Percentiles rank a stretch among this genome's conserved stretches.
phyloP scores from a whole-genome alignment of 2,797 vertebrate genomes.

The Hoplostethus mediterraneus region DNA sequence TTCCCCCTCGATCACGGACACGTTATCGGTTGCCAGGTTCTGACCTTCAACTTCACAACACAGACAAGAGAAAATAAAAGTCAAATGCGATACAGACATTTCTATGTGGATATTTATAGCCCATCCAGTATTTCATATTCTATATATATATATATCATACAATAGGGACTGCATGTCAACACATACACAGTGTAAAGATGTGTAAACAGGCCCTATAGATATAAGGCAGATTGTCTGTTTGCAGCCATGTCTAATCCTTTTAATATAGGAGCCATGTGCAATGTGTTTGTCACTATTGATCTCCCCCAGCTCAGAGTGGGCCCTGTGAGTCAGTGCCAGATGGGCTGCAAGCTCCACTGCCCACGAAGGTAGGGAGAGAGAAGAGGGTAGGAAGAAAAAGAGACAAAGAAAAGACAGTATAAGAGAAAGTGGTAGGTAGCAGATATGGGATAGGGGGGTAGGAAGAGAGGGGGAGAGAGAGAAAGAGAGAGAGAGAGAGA shows the following conservation, averaged over 20 bases:
- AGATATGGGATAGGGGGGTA: constrained; percentile 51
- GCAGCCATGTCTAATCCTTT: constrained; percentile 79
- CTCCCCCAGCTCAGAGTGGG: constrained; percentile 78
- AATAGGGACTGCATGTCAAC: constrained; percentile 52
- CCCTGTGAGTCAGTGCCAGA: constrained; percentile 81
- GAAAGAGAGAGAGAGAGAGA: background rate
- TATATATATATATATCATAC: constrained; percentile 30
- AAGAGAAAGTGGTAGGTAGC: constrained; percentile 66
- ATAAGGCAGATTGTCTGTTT: constrained; percentile 48
- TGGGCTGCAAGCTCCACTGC: constrained; percentile 81
- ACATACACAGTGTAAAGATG: constrained; percentile 49
- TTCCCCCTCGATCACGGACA: constrained; percentile 97
- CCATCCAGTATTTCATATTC: constrained; percentile 46
- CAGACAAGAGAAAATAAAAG: constrained; percentile 13
- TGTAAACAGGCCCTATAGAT: constrained; percentile 59
- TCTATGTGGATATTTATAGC: constrained; percentile 45
- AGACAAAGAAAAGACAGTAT: constrained; percentile 72
- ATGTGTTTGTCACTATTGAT: constrained; percentile 85
- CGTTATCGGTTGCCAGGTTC: constrained; percentile 93
- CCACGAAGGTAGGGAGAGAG: constrained; percentile 74
- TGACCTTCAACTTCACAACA: constrained; percentile 88
- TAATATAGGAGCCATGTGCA: constrained; percentile 82
- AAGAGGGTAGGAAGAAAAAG: constrained; percentile 62
- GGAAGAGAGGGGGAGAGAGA: constrained; percentile 45
- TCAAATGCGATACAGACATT: constrained; percentile 14